Base-by-base conservation (phyloP, 2,113 vertebrate genomes). In the Neolamprologus cancellatus region DNA sequence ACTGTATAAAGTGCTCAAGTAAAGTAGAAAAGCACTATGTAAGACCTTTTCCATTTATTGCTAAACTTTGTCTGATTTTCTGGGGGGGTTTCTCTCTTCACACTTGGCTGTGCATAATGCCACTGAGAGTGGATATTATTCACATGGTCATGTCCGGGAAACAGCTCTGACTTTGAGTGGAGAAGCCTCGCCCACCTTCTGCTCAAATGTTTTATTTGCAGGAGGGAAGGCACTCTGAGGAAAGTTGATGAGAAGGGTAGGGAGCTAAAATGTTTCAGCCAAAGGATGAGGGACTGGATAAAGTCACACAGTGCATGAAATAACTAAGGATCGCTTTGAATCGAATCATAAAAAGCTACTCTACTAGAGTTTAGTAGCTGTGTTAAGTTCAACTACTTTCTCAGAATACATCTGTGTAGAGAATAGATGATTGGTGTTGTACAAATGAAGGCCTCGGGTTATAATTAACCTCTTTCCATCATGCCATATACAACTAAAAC, bases 241-340 rank as follows among this genome's bases (percentile, higher is more conserved):
- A 71, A 71, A 25, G 13, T 17, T 11, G 39, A 17, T 44, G 39
- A 25, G 12, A 44, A 25, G 39, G 20, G n/a, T 8, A 71, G 39
- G 39, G 14, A 71, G 14, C 66, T 71, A 71, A 71, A 71, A 71
- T 71, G 39, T 17, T 71, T 71, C 66, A 66, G 61, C 17, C 59
- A 69, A 69, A 71, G 14, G 39, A 71, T 17, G 66, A 44, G 66
- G 5, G 14, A 25, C 39, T 71, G 14, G 7, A 46, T 15, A 14
- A 66, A 39, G 61, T 18, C 14, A 14, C 8, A 23, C 20, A 59
- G 55, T 59, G 9, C 55, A 18, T 28, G 13, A 23, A 69, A 15
- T 8, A 25, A 9, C 66, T 10, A 25, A 44, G 36, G 8, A 44
- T 44, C 14, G 3, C 39, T 71, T 69, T 71, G 36, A 25, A 25